A percentile compares a stretch with the other conserved stretches of the same genome.
Evolutionary conservation across 2,888 invertebrate species (phyloP).

Genomic region (Alsophila aescularia): DNA sequence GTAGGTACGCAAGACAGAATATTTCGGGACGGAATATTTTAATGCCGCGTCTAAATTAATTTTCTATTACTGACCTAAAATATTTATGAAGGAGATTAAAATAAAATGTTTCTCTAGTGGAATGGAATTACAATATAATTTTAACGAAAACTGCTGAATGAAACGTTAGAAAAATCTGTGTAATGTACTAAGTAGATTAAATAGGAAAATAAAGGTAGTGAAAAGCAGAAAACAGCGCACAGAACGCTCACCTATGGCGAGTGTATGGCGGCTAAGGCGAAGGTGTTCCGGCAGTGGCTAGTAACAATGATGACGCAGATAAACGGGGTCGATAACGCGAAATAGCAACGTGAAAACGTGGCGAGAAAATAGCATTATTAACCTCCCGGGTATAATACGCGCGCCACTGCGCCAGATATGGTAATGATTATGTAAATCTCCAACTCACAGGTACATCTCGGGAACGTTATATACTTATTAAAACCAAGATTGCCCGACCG

Average conservation of each 20-base stretch:
- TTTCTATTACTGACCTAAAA: slow-evolving; percentile 36
- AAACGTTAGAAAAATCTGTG: slow-evolving; percentile 9
- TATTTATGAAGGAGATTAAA: slow-evolving; percentile 37
- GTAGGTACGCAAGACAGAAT: slow-evolving; percentile 28
- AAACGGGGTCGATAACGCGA: slow-evolving; percentile 81
- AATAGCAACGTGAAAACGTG: slow-evolving; percentile 83
- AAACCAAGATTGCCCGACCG: slow-evolving; percentile 80
- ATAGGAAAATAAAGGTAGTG: background rate
- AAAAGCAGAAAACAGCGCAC: slow-evolving; percentile 10
- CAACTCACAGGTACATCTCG: slow-evolving; percentile 82
- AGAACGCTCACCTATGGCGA: slow-evolving; percentile 21
- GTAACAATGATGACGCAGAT: slow-evolving; percentile 82
- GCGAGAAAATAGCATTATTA: slow-evolving; percentile 85
- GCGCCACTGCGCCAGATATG: slow-evolving; percentile 84
- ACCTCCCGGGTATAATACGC: slow-evolving; percentile 83
- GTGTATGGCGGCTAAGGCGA: slow-evolving; percentile 56
- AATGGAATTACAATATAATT: slow-evolving; percentile 11
- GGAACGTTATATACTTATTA: slow-evolving; percentile 83
- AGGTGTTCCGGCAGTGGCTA: slow-evolving; percentile 74
- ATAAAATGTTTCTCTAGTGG: slow-evolving; percentile 31
- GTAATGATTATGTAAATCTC: slow-evolving; percentile 85
- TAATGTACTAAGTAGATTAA: background rate
- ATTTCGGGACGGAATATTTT: slow-evolving; percentile 35
- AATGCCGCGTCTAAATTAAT: slow-evolving; percentile 40
- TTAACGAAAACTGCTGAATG: slow-evolving; percentile 17